Base-by-base conservation (phyloP, 2,113 vertebrate species). In the Columba janthina region DNA sequence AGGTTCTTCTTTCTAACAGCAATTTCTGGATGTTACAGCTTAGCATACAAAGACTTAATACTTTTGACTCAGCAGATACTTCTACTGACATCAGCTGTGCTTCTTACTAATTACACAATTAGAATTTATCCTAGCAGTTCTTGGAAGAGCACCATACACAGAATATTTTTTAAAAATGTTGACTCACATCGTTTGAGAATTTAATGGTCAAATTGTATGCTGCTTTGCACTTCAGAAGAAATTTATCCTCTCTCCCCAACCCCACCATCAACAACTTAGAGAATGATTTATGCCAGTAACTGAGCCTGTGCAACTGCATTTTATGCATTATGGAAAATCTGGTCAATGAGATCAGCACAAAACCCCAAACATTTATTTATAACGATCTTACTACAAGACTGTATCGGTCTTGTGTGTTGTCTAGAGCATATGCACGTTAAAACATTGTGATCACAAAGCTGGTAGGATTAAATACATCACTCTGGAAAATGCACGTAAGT, bases 41-140 rank as follows among this genome's bases (percentile, higher is more conserved):
- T 83, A 57, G 42, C 20, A 48, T 17, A 75, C 15, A 31, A 64
- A 87, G 71, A 65, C 58, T 88, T 79, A 91, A 40, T 75, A 46
- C 61, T 84, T 90, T 89, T 92, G 91, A 93, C 92, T 93, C 88
- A 86, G 83, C 85, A 93, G 90, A 93, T 93, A 58, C 40, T 94
- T 88, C 28, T 58, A 6, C 51, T 77, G 75, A 86, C 71, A 79
- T 95, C 75, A 73, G 38, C 85, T 73, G 60, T 62, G 85, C 88
- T 77, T 85, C 83, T 50, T 85, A 82, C 54, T 36, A 65, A 9
- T 85, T 75, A 34, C 1, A 0, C 58, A 57, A 60, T 84, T 76
- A 74, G 57, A 85, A 91, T 94, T 95, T 78, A 57, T 78, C 40
- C 74, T 90, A 65, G 77, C 50, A 90, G 31, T 66, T 34, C 46